These are phyloP conservation scores for Lasioglossum oenotherae DNA, from an alignment of 2,888 invertebrate species.

Conservation along the genomic window DNA sequence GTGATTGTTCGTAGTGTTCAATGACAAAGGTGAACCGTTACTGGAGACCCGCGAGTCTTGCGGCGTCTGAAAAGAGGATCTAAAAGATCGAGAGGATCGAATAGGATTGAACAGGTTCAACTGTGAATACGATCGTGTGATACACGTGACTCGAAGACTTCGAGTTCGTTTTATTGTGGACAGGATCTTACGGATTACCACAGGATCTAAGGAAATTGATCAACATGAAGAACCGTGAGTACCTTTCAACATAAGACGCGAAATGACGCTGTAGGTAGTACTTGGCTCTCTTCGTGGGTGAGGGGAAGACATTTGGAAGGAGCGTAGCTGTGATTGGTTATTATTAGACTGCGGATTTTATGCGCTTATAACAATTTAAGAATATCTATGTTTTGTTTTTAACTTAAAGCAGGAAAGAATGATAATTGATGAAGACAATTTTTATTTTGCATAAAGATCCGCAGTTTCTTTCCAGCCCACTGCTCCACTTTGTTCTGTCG, in stretches of 20 bases:
- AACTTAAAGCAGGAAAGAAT: no score
- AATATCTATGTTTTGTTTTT: no score
- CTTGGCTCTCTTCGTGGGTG: neutral
- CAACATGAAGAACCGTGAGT: conserved; percentile 48
- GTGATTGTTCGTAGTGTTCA: neutral
- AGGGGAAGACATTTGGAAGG: neutral
- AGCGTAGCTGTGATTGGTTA: neutral
- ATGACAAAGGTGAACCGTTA: neutral
- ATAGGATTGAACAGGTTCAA: conserved; percentile 4
- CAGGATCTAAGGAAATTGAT: conserved; percentile 3
- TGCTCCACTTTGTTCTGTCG: neutral
- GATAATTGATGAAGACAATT: no score
- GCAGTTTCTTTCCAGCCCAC: neutral
- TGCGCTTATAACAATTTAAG: no score
- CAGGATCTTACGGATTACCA: neutral
- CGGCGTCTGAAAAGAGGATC: neutral
- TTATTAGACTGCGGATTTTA: no score
- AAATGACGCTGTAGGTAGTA: neutral
- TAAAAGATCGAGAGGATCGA: neutral
- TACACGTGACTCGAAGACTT: conserved; percentile 44
- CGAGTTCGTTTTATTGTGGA: conserved; percentile 20
- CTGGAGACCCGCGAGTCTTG: neutral
- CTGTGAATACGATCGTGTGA: neutral
- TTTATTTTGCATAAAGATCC: no score
- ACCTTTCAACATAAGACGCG: neutral